A percentile compares a stretch with the other conserved stretches of the same genome.
Conservation (phyloP, 2,113 vertebrate genomes). For the Phalacrocorax pelagicus region DNA sequence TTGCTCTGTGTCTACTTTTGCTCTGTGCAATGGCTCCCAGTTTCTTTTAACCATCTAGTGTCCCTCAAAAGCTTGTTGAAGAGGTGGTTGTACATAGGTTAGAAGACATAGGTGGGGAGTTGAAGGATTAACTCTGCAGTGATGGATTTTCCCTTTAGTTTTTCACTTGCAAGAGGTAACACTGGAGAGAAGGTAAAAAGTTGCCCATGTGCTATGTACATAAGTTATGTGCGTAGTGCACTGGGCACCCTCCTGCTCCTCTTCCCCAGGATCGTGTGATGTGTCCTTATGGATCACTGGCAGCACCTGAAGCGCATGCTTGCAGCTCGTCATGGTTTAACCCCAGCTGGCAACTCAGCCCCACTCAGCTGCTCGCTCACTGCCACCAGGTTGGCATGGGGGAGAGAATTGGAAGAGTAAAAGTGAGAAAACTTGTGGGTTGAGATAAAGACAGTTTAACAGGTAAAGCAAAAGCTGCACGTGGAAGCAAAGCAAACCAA, state of each 20-base stretch:
- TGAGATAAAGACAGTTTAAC: not conserved
- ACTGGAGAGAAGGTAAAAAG: not conserved
- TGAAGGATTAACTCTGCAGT: not conserved
- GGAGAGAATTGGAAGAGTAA: not conserved
- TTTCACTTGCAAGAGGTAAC: not conserved
- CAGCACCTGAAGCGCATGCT: not conserved
- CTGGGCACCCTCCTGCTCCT: not conserved
- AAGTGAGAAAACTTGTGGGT: not conserved
- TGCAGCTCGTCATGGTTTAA: not conserved
- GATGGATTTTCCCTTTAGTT: not conserved
- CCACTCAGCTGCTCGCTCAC: not conserved
- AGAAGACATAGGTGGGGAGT: not conserved
- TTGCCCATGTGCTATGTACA: not conserved
- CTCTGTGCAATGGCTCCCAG: not conserved
- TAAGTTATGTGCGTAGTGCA: fast-evolving
- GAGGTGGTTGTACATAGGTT: not conserved
- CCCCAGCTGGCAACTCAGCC: not conserved
- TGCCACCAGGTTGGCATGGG: not conserved
- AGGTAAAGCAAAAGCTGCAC: not conserved
- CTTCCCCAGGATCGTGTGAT: not conserved
- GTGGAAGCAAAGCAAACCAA: not conserved
- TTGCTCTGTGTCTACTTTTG: not conserved
- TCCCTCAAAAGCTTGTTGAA: not conserved
- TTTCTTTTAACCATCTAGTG: not conserved
- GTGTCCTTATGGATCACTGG: fast-evolving